These are phyloP conservation scores for Chaetops frenatus DNA, from an alignment of 2,113 vertebrate genomes.

Conservation along the genomic window DNA sequence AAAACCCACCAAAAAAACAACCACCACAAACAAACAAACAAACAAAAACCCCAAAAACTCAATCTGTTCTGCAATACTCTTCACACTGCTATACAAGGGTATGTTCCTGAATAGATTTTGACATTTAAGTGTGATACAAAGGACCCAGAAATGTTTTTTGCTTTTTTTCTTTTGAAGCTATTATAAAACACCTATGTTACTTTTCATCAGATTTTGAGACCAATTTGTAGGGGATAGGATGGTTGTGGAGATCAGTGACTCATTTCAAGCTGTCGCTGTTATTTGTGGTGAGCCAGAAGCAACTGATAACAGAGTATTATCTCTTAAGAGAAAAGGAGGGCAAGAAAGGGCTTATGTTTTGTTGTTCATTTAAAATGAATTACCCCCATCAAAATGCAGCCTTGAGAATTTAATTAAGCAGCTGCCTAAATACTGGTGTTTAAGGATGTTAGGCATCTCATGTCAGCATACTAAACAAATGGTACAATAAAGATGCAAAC, in stretches of 20 bases:
- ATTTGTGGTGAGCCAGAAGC: constrained; percentile 59
- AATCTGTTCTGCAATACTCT: neutral
- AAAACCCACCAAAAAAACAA: too few relatives aligned
- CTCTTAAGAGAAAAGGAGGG: constrained; percentile 7
- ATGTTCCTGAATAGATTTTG: neutral
- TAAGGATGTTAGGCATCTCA: constrained; percentile 34
- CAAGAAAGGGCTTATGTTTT: constrained; percentile 21
- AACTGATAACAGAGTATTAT: constrained; percentile 59
- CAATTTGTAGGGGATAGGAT: neutral
- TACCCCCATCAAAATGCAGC: constrained; percentile 51
- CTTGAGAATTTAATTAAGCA: constrained; percentile 72
- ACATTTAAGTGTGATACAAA: neutral
- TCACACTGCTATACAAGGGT: neutral
- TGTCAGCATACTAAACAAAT: constrained; percentile 70
- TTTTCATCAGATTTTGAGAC: constrained; percentile 18
- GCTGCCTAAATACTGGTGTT: constrained; percentile 57
- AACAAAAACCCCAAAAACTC: too few relatives aligned
- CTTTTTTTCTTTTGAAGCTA: neutral
- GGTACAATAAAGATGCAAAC: constrained; percentile 60
- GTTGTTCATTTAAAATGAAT: constrained; percentile 64
- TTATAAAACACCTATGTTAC: neutral
- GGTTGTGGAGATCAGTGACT: constrained; percentile 11
- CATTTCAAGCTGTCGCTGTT: constrained; percentile 51
- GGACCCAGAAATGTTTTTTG: neutral
- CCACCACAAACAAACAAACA: neutral